phyloP scores from a whole-genome alignment of 2,888 invertebrate genomes.

The Tryphoninae sp. region DNA sequence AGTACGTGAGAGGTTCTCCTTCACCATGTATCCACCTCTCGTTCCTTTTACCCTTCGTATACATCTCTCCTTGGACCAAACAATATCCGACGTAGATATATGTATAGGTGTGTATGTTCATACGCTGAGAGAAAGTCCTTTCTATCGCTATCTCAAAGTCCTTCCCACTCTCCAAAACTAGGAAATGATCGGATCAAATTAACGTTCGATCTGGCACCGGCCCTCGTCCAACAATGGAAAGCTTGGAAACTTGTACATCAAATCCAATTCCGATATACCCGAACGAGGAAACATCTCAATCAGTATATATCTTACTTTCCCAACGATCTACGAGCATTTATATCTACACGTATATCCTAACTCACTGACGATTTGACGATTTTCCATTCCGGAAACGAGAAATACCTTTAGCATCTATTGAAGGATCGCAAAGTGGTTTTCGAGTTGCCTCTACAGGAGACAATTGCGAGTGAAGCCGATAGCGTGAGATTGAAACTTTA shows the following conservation, averaged over 20 bases:
- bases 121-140: slow-evolving; percentile 7
- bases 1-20: slow-evolving; percentile 58
- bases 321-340: neutral
- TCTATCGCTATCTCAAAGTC: slow-evolving; percentile 20
- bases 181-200: slow-evolving; percentile 51
- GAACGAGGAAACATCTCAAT: slow-evolving; percentile 34
- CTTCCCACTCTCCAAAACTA: neutral
- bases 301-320: neutral
- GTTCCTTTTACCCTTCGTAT: slow-evolving; percentile 5
- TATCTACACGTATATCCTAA: slow-evolving; percentile 7
- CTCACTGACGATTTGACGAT: slow-evolving; percentile 6
- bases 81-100: slow-evolving; percentile 30
- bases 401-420: neutral
- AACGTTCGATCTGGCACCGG: slow-evolving; percentile 55
- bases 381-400: slow-evolving; percentile 29
- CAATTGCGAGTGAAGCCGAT: slow-evolving; percentile 3
- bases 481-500: slow-evolving; percentile 22
- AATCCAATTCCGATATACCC: slow-evolving; percentile 33
- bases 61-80: slow-evolving; percentile 29
- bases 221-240: slow-evolving; percentile 50
- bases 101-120: slow-evolving; percentile 1
- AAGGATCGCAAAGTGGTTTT: slow-evolving; percentile 9
- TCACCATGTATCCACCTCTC: slow-evolving; percentile 21
- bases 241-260: slow-evolving; percentile 53
- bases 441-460: neutral